Base-by-base conservation (phyloP, 1,140 invertebrate species). In the Meloidogyne chitwoodi region DNA sequence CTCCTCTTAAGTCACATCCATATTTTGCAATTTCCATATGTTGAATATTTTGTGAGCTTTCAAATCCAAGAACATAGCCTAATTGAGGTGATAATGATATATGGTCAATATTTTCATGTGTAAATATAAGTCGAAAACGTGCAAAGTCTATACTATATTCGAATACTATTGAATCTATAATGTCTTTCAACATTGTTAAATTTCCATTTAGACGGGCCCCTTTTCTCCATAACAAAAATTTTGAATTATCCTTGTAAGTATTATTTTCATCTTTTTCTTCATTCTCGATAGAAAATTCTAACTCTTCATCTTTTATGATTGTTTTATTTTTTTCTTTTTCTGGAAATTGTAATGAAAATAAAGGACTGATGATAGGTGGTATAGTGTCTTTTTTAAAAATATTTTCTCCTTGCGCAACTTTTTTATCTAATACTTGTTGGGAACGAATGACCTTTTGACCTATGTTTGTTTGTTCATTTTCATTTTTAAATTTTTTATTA, bases 11-110 rank as follows among this genome's bases (percentile, higher is more conserved):
- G n/a, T n/a, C n/a, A n/a, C n/a, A n/a, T n/a, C n/a, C n/a, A n/a
- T n/a, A n/a, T 41, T 74, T 70, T 75, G 74, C 74, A 19, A 75
- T 41, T 10, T 75, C 69, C 8, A 26, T 22, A 24, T 22, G 22
- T 24, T 19, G 3, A 19, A 75, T 71, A 19, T 12, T 2, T 16
- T 77, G 14, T 19, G 34, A 2, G 2, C 62, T 56, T 8, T 70
- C 62, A 38, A 72, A 70, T 4, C 38, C 69, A 4, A 65, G 22
- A 16, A 75, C 29, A 62, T 74, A 44, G 8, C 22, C 29, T n/a
- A 76, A 11, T 24, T 76, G 63, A 11, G 48, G 22, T 0, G 70
- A 62, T 14, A 66, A 24, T 10, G 70, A 34, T 12, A 73, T 66
- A 27, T 62, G 27, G 12, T 34, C 22, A 12, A 73, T 66, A 41